These are phyloP conservation scores for Sorex fumeus DNA, from an alignment of 2,113 vertebrate genomes.

Conservation along the genomic window DNA sequence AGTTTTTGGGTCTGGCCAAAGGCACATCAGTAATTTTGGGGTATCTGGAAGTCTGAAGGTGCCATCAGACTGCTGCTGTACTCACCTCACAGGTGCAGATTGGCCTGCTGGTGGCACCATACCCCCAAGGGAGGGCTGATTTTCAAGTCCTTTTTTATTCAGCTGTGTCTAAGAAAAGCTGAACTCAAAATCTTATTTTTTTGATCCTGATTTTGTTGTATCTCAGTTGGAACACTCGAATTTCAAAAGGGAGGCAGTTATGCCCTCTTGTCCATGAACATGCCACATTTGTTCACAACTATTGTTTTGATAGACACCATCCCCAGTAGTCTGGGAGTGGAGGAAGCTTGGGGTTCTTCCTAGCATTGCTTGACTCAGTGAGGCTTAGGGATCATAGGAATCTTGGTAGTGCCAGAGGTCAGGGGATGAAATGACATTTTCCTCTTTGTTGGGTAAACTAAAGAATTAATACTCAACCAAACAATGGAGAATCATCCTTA, in stretches of 20 bases:
- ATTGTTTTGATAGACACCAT: background rate
- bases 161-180: background rate
- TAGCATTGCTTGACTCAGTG: too few relatives aligned
- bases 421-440: background rate
- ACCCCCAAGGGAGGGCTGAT: background rate
- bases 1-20: too few relatives aligned
- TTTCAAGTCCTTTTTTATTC: background rate
- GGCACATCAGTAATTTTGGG: too few relatives aligned
- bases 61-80: too few relatives aligned
- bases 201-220: background rate
- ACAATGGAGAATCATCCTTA: background rate
- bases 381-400: too few relatives aligned
- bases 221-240: background rate
- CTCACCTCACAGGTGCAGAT: too few relatives aligned
- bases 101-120: too few relatives aligned
- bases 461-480: slow-evolving; percentile 36
- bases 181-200: background rate
- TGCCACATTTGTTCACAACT: background rate
- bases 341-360: too few relatives aligned
- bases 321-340: too few relatives aligned
- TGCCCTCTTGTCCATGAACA: background rate
- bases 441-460: slow-evolving; percentile 12
- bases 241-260: background rate
- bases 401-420: too few relatives aligned
- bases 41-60: too few relatives aligned